Percentiles rank a stretch among this genome's conserved stretches.
Evolutionary conservation across 1,140 invertebrate genomes (phyloP).

Genomic region (Tetragonula clypearis): DNA sequence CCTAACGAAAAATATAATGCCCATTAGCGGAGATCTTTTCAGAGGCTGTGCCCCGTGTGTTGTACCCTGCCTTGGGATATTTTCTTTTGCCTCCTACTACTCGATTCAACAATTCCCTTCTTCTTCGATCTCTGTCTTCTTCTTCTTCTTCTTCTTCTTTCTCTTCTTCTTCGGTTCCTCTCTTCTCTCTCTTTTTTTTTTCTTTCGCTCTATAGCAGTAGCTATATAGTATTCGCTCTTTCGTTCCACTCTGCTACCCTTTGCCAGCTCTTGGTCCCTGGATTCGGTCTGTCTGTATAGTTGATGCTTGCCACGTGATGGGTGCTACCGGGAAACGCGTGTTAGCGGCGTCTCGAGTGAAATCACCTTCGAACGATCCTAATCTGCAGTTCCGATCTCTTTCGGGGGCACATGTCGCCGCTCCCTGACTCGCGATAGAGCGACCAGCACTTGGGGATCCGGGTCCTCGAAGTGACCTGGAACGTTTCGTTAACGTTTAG

Average conservation of each 20-base stretch:
- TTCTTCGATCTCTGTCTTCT: not conserved
- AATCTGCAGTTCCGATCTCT: slow-evolving; percentile 9
- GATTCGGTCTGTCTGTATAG: not conserved
- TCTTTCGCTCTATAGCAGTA: not conserved
- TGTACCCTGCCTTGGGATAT: slow-evolving; percentile 33
- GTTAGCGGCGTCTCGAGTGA: not conserved
- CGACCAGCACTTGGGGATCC: not conserved
- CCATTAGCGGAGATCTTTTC: slow-evolving; percentile 73
- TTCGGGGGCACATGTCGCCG: not conserved
- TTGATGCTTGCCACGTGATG: not conserved
- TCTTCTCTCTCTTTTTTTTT: not conserved
- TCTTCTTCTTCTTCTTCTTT: not conserved
- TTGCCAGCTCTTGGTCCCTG: not conserved
- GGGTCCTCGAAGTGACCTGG: not conserved
- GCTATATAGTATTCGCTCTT: not conserved
- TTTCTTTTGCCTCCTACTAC: slow-evolving; percentile 41
- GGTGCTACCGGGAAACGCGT: slow-evolving; percentile 31
- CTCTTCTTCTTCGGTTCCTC: not conserved
- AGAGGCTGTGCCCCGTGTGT: slow-evolving; percentile 22
- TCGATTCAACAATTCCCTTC: not conserved
- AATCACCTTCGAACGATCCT: slow-evolving; percentile 5
- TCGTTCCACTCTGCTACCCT: slow-evolving; percentile 11
- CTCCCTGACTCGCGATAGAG: not conserved
- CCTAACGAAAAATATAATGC: slow-evolving; percentile 74
- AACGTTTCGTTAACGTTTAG: not conserved